These are phyloP conservation scores for Parotocinclus haroldoi DNA, from an alignment of 2,797 vertebrate genomes.

Conservation along the genomic window DNA sequence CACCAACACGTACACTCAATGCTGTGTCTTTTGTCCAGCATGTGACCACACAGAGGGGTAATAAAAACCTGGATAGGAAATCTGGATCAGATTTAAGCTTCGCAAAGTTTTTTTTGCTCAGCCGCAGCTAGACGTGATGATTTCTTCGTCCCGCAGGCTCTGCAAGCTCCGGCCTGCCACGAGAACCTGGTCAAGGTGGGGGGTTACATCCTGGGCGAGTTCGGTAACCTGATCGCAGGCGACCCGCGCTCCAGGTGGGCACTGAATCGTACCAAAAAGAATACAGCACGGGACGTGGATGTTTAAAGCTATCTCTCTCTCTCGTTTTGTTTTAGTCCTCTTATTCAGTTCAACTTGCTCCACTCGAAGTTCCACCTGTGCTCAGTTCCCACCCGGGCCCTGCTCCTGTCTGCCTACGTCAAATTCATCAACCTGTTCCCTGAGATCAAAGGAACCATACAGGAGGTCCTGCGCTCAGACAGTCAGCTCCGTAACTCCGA, in stretches of 20 bases:
- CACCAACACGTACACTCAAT: no score
- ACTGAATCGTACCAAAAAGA: no score
- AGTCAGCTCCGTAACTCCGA: constrained; percentile 90
- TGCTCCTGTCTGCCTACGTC: constrained; percentile 89
- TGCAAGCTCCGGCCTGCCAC: constrained; percentile 88
- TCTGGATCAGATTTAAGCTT: no score
- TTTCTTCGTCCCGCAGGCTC: constrained; percentile 43
- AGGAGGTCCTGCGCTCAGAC: constrained; percentile 86
- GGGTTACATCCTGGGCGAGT: constrained; percentile 90
- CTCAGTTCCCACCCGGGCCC: constrained; percentile 84
- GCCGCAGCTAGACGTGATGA: no score
- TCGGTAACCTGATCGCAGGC: constrained; percentile 89
- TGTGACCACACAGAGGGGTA: no score
- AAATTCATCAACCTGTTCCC: constrained; percentile 95
- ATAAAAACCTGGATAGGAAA: no score
- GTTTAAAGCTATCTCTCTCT: not conserved
- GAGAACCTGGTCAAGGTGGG: constrained; percentile 93
- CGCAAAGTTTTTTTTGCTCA: no score
- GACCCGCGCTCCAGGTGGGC: constrained; percentile 86
- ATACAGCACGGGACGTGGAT: not conserved
- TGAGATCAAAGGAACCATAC: constrained; percentile 89
- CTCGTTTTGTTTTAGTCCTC: constrained; percentile 72
- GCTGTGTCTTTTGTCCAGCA: no score
- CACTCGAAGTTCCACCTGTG: constrained; percentile 94
- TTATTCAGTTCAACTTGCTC: constrained; percentile 89